Evolutionary conservation across 2,888 invertebrate genomes (phyloP).

Genomic region (Catocala fraxini): DNA sequence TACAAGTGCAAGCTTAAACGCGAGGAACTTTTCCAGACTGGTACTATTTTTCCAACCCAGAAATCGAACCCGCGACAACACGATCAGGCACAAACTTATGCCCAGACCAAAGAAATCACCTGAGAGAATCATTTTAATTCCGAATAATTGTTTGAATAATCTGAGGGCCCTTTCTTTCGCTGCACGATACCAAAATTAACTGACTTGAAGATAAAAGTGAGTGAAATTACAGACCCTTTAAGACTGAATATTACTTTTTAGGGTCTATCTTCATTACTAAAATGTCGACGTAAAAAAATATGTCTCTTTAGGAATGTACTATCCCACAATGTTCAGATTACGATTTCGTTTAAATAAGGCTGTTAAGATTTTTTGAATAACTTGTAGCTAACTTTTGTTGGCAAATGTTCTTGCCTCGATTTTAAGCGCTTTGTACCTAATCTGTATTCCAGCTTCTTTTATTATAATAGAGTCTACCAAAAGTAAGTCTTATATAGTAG

Average conservation of each 20-base stretch:
- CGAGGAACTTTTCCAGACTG: too few relatives aligned
- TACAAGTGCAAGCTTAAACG: too few relatives aligned
- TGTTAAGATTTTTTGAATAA: constrained; percentile 37
- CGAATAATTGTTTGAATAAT: constrained; percentile 49
- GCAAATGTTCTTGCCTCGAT: not conserved
- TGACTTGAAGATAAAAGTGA: constrained; percentile 52
- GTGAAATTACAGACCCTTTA: constrained; percentile 48
- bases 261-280: constrained; percentile 50
- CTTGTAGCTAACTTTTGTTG: constrained; percentile 1
- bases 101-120: not conserved
- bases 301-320: constrained; percentile 31
- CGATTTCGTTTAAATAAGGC: constrained; percentile 38
- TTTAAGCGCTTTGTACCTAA: not conserved
- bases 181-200: constrained; percentile 50
- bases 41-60: too few relatives aligned
- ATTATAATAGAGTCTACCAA: too few relatives aligned
- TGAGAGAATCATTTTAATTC: constrained; percentile 45
- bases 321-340: constrained; percentile 27
- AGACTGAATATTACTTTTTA: constrained; percentile 49
- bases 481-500: too few relatives aligned
- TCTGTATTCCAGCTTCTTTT: too few relatives aligned
- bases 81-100: too few relatives aligned
- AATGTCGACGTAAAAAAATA: constrained; percentile 42
- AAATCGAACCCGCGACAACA: too few relatives aligned
- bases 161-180: constrained; percentile 32